Conservation (phyloP, 2,888 invertebrate genomes). For the Watsonalla binaria region DNA sequence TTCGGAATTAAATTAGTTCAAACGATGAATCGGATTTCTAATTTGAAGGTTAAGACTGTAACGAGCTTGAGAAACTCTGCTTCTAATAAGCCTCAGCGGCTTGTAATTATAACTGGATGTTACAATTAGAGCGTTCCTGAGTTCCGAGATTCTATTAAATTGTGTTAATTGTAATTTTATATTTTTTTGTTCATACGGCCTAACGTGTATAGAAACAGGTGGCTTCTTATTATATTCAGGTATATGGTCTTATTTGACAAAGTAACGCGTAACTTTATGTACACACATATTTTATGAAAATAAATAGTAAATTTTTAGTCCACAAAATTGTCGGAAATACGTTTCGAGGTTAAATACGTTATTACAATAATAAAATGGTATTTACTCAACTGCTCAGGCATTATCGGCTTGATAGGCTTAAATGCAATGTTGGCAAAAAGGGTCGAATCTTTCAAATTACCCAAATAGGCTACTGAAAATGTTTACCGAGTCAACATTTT, state of each 20-base stretch:
- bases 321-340: too few relatives aligned
- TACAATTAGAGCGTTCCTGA: conserved; percentile 16
- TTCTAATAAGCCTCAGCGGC: conserved; percentile 22
- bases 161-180: too few relatives aligned
- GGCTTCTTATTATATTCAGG: too few relatives aligned
- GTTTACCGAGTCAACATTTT: neutral
- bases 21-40: conserved; percentile 51
- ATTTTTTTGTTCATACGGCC: too few relatives aligned
- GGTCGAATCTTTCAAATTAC: neutral
- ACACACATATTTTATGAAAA: too few relatives aligned
- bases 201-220: too few relatives aligned
- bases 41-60: conserved; percentile 42
- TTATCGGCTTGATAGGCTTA: neutral
- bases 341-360: too few relatives aligned
- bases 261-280: too few relatives aligned
- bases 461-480: neutral
- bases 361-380: too few relatives aligned
- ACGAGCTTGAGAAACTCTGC: conserved; percentile 27
- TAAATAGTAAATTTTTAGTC: too few relatives aligned
- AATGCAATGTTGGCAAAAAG: neutral
- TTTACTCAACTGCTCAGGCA: neutral
- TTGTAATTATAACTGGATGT: conserved; percentile 30
- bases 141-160: neutral
- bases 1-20: conserved; percentile 59
- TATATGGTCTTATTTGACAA: too few relatives aligned